phyloP scores from a whole-genome alignment of 2,113 vertebrate genomes.

The Lasiurus cinereus region DNA sequence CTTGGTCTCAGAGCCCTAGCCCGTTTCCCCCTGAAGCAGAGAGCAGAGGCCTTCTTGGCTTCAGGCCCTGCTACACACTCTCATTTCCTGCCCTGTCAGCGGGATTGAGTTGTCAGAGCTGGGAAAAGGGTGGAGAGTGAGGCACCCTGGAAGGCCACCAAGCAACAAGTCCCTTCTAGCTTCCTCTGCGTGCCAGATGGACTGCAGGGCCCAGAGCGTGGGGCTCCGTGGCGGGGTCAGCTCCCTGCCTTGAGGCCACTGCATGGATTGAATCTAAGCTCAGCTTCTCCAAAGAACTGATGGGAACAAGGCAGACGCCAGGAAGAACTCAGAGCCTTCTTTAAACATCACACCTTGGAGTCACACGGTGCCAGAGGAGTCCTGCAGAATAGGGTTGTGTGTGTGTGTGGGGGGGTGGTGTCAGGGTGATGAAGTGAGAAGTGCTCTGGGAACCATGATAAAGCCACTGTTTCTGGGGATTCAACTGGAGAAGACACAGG shows the following conservation, averaged over 20 bases:
- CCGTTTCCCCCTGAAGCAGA: not conserved
- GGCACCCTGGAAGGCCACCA: slow-evolving; percentile 73
- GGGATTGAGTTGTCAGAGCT: slow-evolving; percentile 76
- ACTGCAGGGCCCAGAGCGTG: not conserved
- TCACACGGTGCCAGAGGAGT: not conserved
- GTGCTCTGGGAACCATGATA: not conserved
- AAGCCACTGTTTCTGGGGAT: not conserved
- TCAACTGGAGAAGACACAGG: not conserved
- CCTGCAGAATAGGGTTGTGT: not conserved
- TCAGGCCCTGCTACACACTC: not conserved
- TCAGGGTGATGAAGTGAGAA: not conserved
- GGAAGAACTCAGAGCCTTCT: not conserved
- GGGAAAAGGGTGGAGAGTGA: slow-evolving; percentile 60
- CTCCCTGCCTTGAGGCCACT: slow-evolving; percentile 9
- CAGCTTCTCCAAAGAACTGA: not conserved
- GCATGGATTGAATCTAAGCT: not conserved
- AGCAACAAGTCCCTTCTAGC: slow-evolving; percentile 77
- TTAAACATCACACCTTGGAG: not conserved
- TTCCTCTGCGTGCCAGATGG: slow-evolving; percentile 64
- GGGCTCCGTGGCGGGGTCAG: not conserved
- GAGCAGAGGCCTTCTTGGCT: not conserved
- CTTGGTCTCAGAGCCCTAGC: no score
- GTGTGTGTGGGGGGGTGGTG: no score
- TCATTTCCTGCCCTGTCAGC: slow-evolving; percentile 69
- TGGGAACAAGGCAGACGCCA: not conserved